Evolutionary conservation across 2,888 invertebrate species (phyloP).

Genomic region (Fragum sueziense): DNA sequence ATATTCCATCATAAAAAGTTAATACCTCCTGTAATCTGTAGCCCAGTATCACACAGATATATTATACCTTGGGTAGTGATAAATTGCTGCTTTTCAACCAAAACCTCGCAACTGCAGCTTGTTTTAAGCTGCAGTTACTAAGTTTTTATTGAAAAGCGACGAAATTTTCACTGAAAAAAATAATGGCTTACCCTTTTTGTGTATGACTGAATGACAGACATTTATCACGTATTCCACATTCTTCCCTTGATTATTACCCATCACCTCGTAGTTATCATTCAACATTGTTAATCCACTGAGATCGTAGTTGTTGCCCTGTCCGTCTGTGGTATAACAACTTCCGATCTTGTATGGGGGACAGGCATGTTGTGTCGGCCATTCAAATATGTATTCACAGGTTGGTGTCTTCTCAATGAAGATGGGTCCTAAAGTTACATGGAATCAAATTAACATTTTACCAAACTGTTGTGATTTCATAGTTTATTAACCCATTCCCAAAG

Average conservation of each 20-base stretch:
- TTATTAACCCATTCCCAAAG: no score
- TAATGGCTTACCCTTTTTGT: conserved; percentile 67
- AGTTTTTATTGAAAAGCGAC: no score
- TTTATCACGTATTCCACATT: conserved; percentile 70
- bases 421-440: conserved; percentile 45
- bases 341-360: conserved; percentile 70
- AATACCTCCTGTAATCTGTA: no score
- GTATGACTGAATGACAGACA: conserved; percentile 75
- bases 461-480: no score
- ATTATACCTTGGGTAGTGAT: no score
- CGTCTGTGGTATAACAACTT: conserved; percentile 55
- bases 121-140: no score
- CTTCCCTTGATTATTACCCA: conserved; percentile 45
- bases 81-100: not conserved
- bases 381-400: conserved; percentile 75
- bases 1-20: no score
- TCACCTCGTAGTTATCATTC: conserved; percentile 68
- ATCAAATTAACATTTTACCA: no score
- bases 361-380: conserved; percentile 72
- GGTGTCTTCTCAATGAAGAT: conserved; percentile 62
- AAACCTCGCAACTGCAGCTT: not conserved
- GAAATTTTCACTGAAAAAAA: no score
- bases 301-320: conserved; percentile 60
- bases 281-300: conserved; percentile 64
- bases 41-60: no score